Evolutionary conservation across 2,888 invertebrate species (phyloP).

Genomic region (Laspeyria flexula): DNA sequence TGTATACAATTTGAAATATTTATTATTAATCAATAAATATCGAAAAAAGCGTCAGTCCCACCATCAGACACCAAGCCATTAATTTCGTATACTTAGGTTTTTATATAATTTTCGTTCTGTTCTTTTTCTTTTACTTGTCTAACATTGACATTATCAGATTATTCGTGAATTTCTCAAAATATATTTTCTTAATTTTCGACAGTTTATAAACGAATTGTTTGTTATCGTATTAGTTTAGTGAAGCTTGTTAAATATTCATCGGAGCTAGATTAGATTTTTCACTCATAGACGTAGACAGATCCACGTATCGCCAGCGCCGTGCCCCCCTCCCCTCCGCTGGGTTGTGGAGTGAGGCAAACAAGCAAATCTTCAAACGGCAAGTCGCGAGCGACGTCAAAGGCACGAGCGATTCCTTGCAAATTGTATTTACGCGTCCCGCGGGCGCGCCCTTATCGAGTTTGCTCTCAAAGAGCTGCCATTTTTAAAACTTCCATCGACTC

Average conservation of each 20-base stretch:
- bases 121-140: too few species aligned
- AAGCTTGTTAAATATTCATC: constrained; percentile 39
- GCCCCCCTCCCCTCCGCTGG: not conserved
- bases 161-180: not conserved
- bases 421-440: constrained; percentile 84
- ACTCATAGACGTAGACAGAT: constrained; percentile 33
- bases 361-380: constrained; percentile 68
- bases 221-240: constrained; percentile 24
- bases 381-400: constrained; percentile 76
- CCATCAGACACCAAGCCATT: too few species aligned
- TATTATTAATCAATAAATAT: too few species aligned
- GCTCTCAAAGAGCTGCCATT: constrained; percentile 82
- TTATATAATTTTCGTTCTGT: too few species aligned
- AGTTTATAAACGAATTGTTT: constrained; percentile 5
- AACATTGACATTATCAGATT: too few species aligned
- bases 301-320: constrained; percentile 20
- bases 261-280: constrained; percentile 40
- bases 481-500: constrained; percentile 81
- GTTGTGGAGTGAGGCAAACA: constrained; percentile 47
- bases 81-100: too few species aligned
- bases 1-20: too few species aligned
- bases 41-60: too few species aligned
- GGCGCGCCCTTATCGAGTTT: constrained; percentile 80
- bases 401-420: constrained; percentile 80
- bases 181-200: not conserved